Conservation (phyloP, 2,888 invertebrate species). For the Mythimna vitellina region DNA sequence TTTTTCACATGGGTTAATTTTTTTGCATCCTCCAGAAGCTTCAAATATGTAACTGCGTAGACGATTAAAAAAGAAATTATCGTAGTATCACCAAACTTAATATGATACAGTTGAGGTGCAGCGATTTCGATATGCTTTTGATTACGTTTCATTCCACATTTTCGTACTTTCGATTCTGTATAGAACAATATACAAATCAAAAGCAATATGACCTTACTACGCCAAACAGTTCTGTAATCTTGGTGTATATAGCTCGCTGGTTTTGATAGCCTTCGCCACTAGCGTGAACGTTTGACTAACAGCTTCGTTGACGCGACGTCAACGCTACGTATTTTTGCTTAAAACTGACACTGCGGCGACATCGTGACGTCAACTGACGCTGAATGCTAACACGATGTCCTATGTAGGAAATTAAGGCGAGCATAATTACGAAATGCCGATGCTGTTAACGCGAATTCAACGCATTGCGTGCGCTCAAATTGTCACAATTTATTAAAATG, state of each 20-base stretch:
- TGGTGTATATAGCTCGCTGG: neutral
- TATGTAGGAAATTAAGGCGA: too few species aligned
- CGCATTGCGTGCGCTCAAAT: too few species aligned
- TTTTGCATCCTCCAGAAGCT: neutral
- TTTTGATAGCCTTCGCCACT: neutral
- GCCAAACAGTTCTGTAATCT: neutral
- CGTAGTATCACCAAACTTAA: neutral
- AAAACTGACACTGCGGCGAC: too few species aligned
- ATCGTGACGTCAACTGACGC: neutral
- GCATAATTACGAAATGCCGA: too few species aligned
- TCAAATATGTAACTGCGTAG: neutral
- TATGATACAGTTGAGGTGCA: neutral
- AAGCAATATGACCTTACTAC: neutral
- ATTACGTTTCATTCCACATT: neutral
- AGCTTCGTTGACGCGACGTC: neutral
- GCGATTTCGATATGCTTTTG: neutral
- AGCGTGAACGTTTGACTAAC: neutral
- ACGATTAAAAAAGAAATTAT: neutral
- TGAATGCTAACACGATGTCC: neutral
- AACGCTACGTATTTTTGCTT: neutral
- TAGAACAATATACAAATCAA: neutral
- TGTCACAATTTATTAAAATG: too few species aligned
- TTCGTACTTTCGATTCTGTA: neutral
- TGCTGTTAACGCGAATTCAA: too few species aligned
- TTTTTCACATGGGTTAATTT: neutral